These are phyloP conservation scores for Anseranas semipalmata DNA, from an alignment of 2,113 vertebrate genomes.

Conservation along the genomic window DNA sequence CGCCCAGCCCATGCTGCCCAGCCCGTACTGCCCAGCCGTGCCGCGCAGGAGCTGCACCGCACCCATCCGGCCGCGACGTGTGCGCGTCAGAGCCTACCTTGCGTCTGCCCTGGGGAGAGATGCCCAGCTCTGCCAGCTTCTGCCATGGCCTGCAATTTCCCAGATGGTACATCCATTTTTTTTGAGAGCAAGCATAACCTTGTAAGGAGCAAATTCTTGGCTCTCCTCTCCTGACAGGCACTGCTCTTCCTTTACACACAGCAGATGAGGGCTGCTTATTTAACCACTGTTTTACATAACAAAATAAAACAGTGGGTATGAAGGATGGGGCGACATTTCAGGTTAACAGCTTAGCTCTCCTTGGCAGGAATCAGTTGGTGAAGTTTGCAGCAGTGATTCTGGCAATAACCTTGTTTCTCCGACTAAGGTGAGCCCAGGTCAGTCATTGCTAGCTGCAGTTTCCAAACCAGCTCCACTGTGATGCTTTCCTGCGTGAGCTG, in stretches of 20 bases:
- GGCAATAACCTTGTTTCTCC: background rate
- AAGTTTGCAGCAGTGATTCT: background rate
- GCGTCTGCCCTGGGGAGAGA: background rate
- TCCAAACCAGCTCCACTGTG: background rate
- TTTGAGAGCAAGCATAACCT: background rate
- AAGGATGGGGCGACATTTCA: rapidly evolving
- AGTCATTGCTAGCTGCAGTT: background rate
- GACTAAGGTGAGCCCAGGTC: background rate
- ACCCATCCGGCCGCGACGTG: rapidly evolving
- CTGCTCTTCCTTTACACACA: background rate
- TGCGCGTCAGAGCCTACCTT: background rate
- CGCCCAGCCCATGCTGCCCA: background rate
- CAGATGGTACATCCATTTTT: background rate
- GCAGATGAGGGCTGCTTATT: background rate
- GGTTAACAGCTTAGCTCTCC: background rate
- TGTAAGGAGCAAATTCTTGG: background rate
- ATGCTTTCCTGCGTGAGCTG: background rate
- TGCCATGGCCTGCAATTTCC: rapidly evolving
- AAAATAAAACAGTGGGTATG: background rate
- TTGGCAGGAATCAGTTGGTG: background rate
- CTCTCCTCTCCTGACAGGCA: background rate
- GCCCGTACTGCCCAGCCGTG: background rate
- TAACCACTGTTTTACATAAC: background rate
- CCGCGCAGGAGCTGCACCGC: background rate
- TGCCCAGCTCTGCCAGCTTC: rapidly evolving